These are phyloP conservation scores for Salvelinus fontinalis DNA, from an alignment of 2,113 vertebrate genomes.

Conservation along the genomic window DNA sequence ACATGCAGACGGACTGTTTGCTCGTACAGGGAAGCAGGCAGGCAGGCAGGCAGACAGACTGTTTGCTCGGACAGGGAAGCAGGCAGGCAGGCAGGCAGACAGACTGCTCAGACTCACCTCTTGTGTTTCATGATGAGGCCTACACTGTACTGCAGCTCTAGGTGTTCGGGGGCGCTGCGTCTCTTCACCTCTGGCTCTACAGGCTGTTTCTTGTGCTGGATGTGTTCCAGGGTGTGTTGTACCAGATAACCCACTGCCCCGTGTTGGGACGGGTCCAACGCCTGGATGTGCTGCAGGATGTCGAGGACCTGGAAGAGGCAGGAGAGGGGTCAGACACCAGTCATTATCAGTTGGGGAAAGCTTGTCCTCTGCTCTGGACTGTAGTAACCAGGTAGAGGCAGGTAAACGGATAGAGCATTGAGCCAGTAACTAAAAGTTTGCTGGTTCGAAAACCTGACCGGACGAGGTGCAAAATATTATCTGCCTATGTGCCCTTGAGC, in stretches of 20 bases:
- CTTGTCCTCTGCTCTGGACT: no score
- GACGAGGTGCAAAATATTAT: no score
- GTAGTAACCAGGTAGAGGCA: no score
- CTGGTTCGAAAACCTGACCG: no score
- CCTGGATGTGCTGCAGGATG: conserved; percentile 96
- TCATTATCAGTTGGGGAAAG: no score
- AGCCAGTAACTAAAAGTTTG: no score
- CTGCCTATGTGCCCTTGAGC: no score
- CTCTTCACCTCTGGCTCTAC: conserved; percentile 85
- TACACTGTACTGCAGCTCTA: conserved; percentile 86
- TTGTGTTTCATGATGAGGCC: conserved; percentile 97
- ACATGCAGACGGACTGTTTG: no score
- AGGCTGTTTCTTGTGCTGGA: conserved; percentile 91
- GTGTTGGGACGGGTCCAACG: conserved; percentile 92
- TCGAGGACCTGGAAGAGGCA: conserved; percentile 84
- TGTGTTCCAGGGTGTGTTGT: conserved; percentile 95
- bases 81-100: no score
- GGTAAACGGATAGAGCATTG: not conserved
- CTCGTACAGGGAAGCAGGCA: no score
- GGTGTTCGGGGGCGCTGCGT: conserved; percentile 84
- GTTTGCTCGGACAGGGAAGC: no score
- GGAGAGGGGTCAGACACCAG: not conserved
- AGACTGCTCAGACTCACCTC: conserved; percentile 71
- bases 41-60: no score
- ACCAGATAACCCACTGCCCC: conserved; percentile 93